A percentile compares a stretch with the other conserved stretches of the same genome.
Evolutionary conservation across 2,113 vertebrate species (phyloP).

Genomic region (Triplophysa rosa): DNA sequence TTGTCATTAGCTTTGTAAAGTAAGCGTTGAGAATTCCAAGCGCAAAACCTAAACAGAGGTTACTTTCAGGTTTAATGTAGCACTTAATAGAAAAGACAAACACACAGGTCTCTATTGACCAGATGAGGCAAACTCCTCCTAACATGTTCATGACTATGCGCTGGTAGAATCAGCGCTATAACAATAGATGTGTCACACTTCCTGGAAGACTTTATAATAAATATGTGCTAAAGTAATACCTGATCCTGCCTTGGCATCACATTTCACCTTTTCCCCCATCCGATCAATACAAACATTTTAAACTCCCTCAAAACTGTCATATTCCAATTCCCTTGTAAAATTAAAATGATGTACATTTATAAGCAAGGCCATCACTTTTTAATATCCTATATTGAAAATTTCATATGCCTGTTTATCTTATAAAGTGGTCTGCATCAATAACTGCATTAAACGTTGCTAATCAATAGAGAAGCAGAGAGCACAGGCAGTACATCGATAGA

Average conservation of each 20-base stretch:
- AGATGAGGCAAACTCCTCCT: slow-evolving; percentile 26
- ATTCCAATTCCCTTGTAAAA: slow-evolving; percentile 9
- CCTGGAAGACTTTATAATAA: neutral
- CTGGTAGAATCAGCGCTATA: neutral
- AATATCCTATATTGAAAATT: slow-evolving; percentile 22
- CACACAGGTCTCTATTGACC: neutral
- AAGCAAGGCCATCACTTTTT: slow-evolving; percentile 19
- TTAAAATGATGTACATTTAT: neutral
- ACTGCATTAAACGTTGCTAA: slow-evolving; percentile 36
- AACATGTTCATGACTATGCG: neutral
- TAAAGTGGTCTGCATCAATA: slow-evolving; percentile 41
- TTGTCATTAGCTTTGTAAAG: neutral
- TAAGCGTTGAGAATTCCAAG: neutral
- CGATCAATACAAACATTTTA: neutral
- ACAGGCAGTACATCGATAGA: slow-evolving; percentile 16
- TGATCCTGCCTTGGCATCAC: neutral
- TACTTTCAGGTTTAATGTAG: neutral
- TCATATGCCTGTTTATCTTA: slow-evolving; percentile 21
- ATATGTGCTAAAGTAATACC: neutral
- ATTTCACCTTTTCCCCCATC: neutral
- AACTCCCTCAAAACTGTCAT: neutral
- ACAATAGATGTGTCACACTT: slow-evolving; percentile 19
- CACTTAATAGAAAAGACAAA: neutral
- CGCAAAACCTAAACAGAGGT: neutral
- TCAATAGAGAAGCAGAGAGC: slow-evolving; percentile 16